Evolutionary conservation across 2,113 vertebrate species (phyloP).

Genomic region (Phyllostomus hastatus): DNA sequence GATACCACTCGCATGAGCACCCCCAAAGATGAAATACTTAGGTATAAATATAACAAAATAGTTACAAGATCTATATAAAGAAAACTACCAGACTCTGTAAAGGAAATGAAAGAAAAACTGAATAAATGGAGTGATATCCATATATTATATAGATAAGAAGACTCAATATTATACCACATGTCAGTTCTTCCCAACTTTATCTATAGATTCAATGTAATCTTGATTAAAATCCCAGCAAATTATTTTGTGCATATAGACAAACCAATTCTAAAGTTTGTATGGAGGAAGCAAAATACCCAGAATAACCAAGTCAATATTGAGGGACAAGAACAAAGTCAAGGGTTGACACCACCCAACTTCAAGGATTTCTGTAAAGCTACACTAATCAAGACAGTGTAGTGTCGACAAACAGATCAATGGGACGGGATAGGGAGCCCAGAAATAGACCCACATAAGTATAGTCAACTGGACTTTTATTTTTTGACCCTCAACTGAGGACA

Average conservation of each 20-base stretch:
- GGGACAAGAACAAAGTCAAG: neutral
- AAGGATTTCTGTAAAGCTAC: neutral
- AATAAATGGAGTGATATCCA: too few relatives aligned
- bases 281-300: neutral
- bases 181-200: too few relatives aligned
- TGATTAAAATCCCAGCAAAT: neutral
- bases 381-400: too few relatives aligned
- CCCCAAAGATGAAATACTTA: too few relatives aligned
- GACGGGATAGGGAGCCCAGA: too few relatives aligned
- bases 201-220: neutral
- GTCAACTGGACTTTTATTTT: neutral
- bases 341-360: neutral
- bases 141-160: too few relatives aligned
- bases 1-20: too few relatives aligned
- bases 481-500: too few relatives aligned
- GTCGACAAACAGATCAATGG: too few relatives aligned
- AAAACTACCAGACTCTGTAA: neutral
- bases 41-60: too few relatives aligned
- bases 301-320: neutral
- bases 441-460: neutral
- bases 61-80: too few relatives aligned
- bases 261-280: neutral
- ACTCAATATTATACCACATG: neutral
- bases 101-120: neutral
- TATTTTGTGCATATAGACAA: neutral